Evolutionary conservation across 2,888 invertebrate genomes (phyloP), one percentile per base, ranked within the genome.

Genomic region (Melinaea marsaeus): DNA sequence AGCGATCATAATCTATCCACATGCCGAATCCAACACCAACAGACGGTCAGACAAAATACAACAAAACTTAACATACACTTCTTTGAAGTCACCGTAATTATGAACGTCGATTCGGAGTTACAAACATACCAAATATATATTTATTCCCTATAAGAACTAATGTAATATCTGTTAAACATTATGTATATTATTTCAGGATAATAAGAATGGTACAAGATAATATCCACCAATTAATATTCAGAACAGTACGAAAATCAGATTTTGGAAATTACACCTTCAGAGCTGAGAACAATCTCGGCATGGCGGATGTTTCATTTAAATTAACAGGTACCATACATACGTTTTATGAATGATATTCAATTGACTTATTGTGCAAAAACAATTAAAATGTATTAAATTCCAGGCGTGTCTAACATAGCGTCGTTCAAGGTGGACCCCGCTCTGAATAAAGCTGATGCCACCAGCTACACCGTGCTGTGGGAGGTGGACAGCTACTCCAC

Each of bases 401-500:
- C 76, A 94, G 94, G 94, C 37, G 92, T 94, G 0, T 94, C 95
- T 0, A 94, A 94, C 79, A 89, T 93, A 2, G 94, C 94, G 0
- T 91, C 93, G 0, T 94, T 95, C 74, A 95, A 94, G 78, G 92
- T 92, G 69, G 92, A 92, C 68, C 85, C 79, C 33, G 83, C 77
- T 45, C 79, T 85, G 68, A 92, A 89, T 74, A 90, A 82, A 60
- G 84, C 81, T 2, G 91, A 83, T 0, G 75, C 88, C 57, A 93
- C 79, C 62, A 92, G 93, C 35, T 95, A 94, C 77, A 94, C 93
- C 5, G 89, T 97, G 2, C 93, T 95, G 60, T 97, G 96, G 96
- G 95, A 95, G 77, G 96, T 96, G 0, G 96, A 96, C 77, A 96
- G 95, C 62, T 94, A 95, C 80, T 94, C 95, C 45, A 93, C 95